These are phyloP conservation scores for Ancistrus triradiatus DNA, from an alignment of 2,113 vertebrate species.

Conservation along the genomic window DNA sequence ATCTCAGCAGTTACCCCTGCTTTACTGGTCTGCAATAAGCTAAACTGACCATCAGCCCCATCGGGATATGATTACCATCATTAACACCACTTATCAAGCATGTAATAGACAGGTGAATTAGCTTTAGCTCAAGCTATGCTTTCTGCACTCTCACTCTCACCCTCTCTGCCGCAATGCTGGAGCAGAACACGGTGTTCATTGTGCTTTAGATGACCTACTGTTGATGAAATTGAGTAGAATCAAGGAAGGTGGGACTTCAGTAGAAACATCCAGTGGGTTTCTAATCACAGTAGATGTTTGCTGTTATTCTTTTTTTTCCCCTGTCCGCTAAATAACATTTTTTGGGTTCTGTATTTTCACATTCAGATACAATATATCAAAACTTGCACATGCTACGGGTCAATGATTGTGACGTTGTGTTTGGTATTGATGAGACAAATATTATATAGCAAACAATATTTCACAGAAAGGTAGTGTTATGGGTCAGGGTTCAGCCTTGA, in stretches of 20 bases:
- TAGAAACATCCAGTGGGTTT: neutral
- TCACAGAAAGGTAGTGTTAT: too few species aligned
- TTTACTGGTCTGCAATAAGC: conserved; percentile 1
- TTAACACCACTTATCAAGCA: conserved; percentile 30
- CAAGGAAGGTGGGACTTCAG: neutral
- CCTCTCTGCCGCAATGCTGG: neutral
- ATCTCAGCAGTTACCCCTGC: conserved; percentile 12
- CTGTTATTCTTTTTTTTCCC: neutral
- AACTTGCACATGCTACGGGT: too few species aligned
- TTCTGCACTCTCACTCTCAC: neutral
- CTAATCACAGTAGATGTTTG: neutral
- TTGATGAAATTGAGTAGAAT: neutral
- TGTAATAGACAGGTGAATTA: conserved; percentile 37
- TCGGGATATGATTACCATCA: conserved; percentile 25
- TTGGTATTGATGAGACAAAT: too few species aligned
- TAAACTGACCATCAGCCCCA: conserved; percentile 25
- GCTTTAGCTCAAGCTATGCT: conserved; percentile 10
- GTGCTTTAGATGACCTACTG: neutral
- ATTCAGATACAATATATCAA: too few species aligned
- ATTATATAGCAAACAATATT: too few species aligned
- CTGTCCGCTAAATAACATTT: neutral
- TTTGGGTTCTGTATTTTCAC: too few species aligned
- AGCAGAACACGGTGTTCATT: neutral
- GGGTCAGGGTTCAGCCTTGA: too few species aligned
- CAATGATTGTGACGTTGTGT: too few species aligned